Conservation (phyloP, 2,888 invertebrate genomes). For the Oxytorus armatus region DNA sequence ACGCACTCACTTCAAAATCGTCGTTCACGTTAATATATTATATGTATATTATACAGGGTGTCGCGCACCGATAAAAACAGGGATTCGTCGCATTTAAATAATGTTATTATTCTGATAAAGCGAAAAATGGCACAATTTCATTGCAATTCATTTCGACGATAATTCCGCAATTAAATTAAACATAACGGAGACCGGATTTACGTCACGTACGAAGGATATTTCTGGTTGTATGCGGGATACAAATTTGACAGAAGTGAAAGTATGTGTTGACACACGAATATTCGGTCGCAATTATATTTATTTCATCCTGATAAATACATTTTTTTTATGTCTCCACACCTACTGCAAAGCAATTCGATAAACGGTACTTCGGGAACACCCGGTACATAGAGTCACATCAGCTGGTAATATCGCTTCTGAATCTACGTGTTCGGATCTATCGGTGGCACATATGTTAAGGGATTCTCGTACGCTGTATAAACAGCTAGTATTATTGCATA, state of each 20-base stretch:
- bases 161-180: no score
- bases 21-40: conserved; percentile 50
- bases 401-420: conserved; percentile 47
- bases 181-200: no score
- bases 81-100: not conserved
- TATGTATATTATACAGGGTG: conserved; percentile 36
- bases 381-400: conserved; percentile 22
- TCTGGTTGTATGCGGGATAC: no score
- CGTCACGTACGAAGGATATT: no score
- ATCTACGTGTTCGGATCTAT: conserved; percentile 54
- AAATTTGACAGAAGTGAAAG: no score
- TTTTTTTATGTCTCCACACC: not conserved
- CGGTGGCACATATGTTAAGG: conserved; percentile 56
- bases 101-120: not conserved
- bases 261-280: no score
- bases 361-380: conserved; percentile 14
- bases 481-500: no score
- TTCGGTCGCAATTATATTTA: no score
- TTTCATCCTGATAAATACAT: not conserved
- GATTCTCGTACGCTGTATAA: conserved; percentile 50
- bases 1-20: conserved; percentile 48
- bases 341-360: not conserved
- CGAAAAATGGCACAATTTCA: no score
- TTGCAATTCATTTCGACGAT: no score
- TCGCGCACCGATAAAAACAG: no score